Conservation (phyloP, 2,113 vertebrate species). For the Xerus inauris region DNA sequence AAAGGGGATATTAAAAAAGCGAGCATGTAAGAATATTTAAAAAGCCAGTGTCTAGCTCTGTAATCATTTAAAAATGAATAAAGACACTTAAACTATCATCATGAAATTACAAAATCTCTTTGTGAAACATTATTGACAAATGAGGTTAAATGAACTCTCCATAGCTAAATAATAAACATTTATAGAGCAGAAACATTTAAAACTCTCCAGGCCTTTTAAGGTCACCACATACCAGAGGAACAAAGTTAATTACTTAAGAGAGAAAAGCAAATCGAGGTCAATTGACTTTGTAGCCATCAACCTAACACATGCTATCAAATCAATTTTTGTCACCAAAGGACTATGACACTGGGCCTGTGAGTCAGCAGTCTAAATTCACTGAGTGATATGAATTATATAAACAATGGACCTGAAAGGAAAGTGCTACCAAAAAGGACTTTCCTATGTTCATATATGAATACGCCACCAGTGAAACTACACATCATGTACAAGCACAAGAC, state of each 20-base stretch:
- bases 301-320: not conserved
- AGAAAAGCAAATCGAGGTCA: not conserved
- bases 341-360: not conserved
- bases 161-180: constrained; percentile 42
- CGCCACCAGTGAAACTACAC: no score
- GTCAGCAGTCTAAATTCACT: not conserved
- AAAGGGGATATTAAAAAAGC: not conserved
- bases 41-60: not conserved
- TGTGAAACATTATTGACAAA: constrained; percentile 23
- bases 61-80: constrained; percentile 16
- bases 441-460: no score
- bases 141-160: constrained; percentile 28
- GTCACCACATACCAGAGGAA: not conserved
- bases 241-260: constrained; percentile 54
- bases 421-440: not conserved
- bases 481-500: no score
- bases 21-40: not conserved
- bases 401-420: not conserved
- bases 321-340: not conserved
- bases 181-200: constrained; percentile 53
- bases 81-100: not conserved
- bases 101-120: constrained; percentile 43
- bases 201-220: constrained; percentile 26
- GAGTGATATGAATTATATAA: not conserved
- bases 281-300: constrained; percentile 15